Evolutionary conservation across 2,888 invertebrate genomes (phyloP).

Genomic region (Xanthia icteritia): DNA sequence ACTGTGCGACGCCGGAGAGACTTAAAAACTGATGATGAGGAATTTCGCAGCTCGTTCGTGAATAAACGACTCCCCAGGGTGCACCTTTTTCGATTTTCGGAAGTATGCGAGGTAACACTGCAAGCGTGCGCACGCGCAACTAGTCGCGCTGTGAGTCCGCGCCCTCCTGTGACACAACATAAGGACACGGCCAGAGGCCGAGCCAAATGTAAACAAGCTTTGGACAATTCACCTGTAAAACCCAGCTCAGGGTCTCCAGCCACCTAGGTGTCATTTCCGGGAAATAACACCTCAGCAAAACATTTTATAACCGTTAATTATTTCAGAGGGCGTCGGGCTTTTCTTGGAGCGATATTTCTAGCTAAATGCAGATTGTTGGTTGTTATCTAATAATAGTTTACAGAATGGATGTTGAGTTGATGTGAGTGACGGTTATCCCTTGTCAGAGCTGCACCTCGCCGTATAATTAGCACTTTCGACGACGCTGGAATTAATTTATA

Average conservation of each 20-base stretch:
- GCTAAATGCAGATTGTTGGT: slow-evolving; percentile 62
- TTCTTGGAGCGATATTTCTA: slow-evolving; percentile 64
- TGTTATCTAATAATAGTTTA: slow-evolving; percentile 70
- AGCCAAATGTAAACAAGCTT: slow-evolving; percentile 75
- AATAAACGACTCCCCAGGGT: slow-evolving; percentile 58
- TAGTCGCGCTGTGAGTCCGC: slow-evolving; percentile 45
- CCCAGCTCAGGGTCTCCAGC: slow-evolving; percentile 63
- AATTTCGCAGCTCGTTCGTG: slow-evolving; percentile 21
- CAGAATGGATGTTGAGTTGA: slow-evolving; percentile 54
- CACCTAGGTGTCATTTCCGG: slow-evolving; percentile 75
- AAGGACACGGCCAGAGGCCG: slow-evolving; percentile 73
- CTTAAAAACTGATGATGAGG: slow-evolving; percentile 45
- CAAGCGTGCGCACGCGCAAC: slow-evolving; percentile 63
- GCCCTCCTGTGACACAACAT: slow-evolving; percentile 66
- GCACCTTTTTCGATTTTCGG: slow-evolving; percentile 36
- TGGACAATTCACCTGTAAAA: slow-evolving; percentile 68
- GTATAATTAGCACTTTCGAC: slow-evolving; percentile 69
- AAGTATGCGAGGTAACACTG: slow-evolving; percentile 45
- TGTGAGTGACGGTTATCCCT: slow-evolving; percentile 59
- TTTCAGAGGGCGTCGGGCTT: slow-evolving; percentile 58
- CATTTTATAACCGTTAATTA: slow-evolving; percentile 70
- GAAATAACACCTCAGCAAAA: slow-evolving; percentile 76
- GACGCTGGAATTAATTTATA: slow-evolving; percentile 68
- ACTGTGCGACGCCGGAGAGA: slow-evolving; percentile 59
- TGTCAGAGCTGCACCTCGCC: slow-evolving; percentile 60